Conservation (phyloP, 2,797 vertebrate genomes). For the Smutsia temminckii region DNA sequence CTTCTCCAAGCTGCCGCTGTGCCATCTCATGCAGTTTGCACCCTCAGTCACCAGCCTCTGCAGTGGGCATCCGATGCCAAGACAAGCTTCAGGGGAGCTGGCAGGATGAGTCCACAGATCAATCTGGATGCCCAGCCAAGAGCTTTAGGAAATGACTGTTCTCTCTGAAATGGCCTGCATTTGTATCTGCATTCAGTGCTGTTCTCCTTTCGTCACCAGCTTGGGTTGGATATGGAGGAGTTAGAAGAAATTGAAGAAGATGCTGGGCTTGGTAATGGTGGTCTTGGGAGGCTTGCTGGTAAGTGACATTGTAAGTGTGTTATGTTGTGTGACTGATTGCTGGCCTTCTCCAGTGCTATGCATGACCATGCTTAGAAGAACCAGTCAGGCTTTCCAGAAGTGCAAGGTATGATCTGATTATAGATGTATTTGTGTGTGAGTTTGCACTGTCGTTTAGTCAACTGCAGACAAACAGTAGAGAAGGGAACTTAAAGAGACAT, state of each 20-base stretch:
- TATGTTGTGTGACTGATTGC: fast-evolving
- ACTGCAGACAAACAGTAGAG: not conserved
- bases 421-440: not conserved
- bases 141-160: not conserved
- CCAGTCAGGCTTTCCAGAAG: not conserved
- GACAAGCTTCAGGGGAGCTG: not conserved
- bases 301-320: constrained; percentile 47
- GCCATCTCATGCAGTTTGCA: not conserved
- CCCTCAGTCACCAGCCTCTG: not conserved
- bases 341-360: not conserved
- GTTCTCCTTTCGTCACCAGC: constrained; percentile 82
- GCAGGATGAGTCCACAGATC: no score
- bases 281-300: constrained; percentile 97
- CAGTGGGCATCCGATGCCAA: not conserved
- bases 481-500: constrained; percentile 51
- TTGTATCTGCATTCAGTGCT: not conserved
- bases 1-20: not conserved
- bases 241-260: constrained; percentile 98
- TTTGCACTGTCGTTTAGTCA: not conserved
- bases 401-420: not conserved
- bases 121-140: not conserved
- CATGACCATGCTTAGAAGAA: not conserved
- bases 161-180: not conserved
- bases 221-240: constrained; percentile 98
- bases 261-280: constrained; percentile 97